phyloP scores from a whole-genome alignment of 2,797 vertebrate species.

The Ceyx erithaca region DNA sequence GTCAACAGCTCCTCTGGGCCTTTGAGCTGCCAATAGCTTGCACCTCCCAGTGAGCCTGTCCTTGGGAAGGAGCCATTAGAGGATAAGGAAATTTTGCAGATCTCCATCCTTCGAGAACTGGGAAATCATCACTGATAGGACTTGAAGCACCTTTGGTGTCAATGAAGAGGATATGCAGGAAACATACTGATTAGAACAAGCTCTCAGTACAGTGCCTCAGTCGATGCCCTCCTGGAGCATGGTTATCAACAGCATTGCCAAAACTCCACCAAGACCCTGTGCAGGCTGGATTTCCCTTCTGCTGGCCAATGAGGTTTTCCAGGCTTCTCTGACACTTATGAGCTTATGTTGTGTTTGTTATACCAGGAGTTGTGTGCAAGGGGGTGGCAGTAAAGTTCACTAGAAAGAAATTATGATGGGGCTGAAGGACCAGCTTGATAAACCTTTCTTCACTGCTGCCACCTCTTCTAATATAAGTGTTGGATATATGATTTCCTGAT shows the following conservation, averaged over 20 bases:
- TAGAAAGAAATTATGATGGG: neutral
- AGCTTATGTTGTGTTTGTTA: neutral
- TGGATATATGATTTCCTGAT: neutral
- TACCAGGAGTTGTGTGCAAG: neutral
- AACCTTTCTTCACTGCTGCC: neutral
- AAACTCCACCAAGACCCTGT: neutral
- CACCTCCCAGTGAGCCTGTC: slow-evolving; percentile 68
- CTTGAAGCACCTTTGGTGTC: slow-evolving; percentile 15
- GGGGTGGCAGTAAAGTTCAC: neutral
- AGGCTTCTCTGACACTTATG: neutral
- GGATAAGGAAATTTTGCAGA: slow-evolving; percentile 52
- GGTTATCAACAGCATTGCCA: neutral
- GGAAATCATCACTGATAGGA: neutral
- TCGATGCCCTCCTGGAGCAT: neutral
- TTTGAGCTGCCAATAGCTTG: slow-evolving; percentile 64
- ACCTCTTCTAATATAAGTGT: neutral
- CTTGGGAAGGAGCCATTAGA: slow-evolving; percentile 70
- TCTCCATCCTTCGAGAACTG: slow-evolving; percentile 43
- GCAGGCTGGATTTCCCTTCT: neutral
- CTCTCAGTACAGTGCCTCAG: neutral
- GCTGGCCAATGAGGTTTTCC: neutral
- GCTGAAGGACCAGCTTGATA: neutral
- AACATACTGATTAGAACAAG: neutral
- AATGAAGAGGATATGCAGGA: neutral
- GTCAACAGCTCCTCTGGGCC: slow-evolving; percentile 71